Conservation (phyloP, 2,888 invertebrate genomes). For the Drosophila meridionalis region DNA sequence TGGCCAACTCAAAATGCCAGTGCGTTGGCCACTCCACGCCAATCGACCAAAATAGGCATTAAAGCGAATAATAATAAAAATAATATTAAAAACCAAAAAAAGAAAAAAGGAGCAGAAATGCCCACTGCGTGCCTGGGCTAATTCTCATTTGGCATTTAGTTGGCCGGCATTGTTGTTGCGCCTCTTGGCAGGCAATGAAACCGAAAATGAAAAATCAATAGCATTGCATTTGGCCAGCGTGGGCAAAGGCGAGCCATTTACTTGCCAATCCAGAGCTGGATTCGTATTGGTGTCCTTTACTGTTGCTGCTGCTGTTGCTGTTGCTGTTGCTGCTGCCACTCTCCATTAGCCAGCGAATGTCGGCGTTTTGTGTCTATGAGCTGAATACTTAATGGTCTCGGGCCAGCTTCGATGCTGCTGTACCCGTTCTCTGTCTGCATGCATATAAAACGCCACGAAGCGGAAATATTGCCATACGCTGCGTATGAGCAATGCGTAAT, state of each 20-base stretch:
- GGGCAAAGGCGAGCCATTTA: slow-evolving; percentile 32
- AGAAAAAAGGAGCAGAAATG: neutral
- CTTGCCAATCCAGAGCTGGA: slow-evolving; percentile 16
- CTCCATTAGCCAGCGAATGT: slow-evolving; percentile 39
- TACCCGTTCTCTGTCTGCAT: slow-evolving; percentile 21
- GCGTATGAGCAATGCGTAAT: slow-evolving; percentile 80
- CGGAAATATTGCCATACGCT: slow-evolving; percentile 77
- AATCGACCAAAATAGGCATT: slow-evolving; percentile 61
- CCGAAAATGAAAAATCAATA: slow-evolving; percentile 76
- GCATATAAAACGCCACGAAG: slow-evolving; percentile 62
- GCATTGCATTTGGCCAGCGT: slow-evolving; percentile 72
- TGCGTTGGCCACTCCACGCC: slow-evolving; percentile 43
- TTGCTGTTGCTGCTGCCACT: slow-evolving; percentile 40
- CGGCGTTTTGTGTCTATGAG: slow-evolving; percentile 48
- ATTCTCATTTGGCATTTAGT: slow-evolving; percentile 64
- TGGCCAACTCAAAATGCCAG: slow-evolving; percentile 24
- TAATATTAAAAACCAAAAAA: slow-evolving; percentile 26
- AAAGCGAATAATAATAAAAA: slow-evolving; percentile 62
- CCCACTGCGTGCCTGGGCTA: slow-evolving; percentile 67
- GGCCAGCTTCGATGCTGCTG: slow-evolving; percentile 29
- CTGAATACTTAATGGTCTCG: slow-evolving; percentile 71
- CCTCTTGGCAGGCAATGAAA: slow-evolving; percentile 62
- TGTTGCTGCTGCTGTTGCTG: slow-evolving; percentile 14
- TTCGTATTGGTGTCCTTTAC: slow-evolving; percentile 22
- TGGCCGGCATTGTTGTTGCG: slow-evolving; percentile 32